Evolutionary conservation across 2,113 vertebrate genomes (phyloP).

Genomic region (Callaeas wilsoni): DNA sequence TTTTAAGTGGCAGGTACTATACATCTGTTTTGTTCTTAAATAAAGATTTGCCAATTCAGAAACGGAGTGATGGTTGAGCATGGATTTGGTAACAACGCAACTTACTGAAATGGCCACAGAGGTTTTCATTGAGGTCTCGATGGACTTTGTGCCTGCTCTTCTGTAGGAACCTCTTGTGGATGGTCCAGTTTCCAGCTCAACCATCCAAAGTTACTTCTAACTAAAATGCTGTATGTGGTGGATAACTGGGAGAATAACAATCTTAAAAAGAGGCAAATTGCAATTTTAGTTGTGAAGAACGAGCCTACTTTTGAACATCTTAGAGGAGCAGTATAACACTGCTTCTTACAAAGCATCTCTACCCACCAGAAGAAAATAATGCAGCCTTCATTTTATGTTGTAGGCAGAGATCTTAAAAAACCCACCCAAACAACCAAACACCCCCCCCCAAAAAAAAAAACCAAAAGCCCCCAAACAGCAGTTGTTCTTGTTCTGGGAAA

Average conservation of each 20-base stretch:
- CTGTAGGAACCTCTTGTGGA: not conserved
- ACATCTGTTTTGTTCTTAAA: not conserved
- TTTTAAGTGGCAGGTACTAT: not conserved
- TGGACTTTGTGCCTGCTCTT: not conserved
- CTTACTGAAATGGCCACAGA: not conserved
- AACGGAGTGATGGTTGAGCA: not conserved
- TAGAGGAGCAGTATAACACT: not conserved
- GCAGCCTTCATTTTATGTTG: not conserved
- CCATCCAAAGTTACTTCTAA: not conserved
- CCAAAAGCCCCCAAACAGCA: not conserved
- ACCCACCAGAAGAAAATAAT: not conserved
- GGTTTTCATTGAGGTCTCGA: not conserved
- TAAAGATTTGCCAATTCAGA: not conserved
- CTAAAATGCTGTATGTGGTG: not conserved
- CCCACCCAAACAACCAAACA: rapidly evolving
- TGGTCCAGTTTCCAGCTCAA: not conserved
- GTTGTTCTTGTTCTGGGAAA: not conserved
- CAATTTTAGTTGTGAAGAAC: not conserved
- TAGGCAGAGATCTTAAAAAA: not conserved
- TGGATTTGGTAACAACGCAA: not conserved
- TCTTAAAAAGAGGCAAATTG: not conserved
- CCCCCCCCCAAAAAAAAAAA: too few species aligned
- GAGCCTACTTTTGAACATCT: not conserved
- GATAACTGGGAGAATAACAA: not conserved
- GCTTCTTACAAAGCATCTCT: not conserved